These are phyloP conservation scores for Mactromeris polynyma DNA, from an alignment of 2,888 invertebrate genomes.

Conservation along the genomic window DNA sequence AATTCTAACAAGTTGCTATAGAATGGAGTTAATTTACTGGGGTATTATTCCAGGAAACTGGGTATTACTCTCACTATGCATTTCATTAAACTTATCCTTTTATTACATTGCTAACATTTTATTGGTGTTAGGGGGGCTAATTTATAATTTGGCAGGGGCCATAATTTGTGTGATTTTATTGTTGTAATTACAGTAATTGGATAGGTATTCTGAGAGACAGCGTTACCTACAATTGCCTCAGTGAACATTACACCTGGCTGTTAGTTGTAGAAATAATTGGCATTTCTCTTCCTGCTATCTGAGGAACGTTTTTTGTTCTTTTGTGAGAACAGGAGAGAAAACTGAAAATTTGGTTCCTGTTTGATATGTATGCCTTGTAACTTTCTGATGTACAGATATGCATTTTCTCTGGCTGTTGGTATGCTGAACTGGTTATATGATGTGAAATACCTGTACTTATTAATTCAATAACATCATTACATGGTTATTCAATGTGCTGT, in stretches of 20 bases:
- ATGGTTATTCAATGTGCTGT: background rate
- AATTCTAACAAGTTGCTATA: background rate
- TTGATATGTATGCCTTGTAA: too few relatives aligned
- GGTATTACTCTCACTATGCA: background rate
- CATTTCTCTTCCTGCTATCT: conserved; percentile 32
- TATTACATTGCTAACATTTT: conserved; percentile 45
- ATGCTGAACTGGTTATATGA: background rate
- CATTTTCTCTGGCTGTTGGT: background rate
- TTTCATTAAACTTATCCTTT: conserved; percentile 26
- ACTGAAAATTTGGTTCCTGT: background rate
- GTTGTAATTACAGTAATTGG: conserved; percentile 36
- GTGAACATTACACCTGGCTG: conserved; percentile 42
- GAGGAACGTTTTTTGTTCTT: background rate
- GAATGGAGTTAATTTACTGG: background rate
- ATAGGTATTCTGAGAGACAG: conserved; percentile 2
- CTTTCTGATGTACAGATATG: background rate
- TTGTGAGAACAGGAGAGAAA: background rate
- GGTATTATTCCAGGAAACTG: conserved; percentile 1
- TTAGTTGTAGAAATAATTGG: conserved; percentile 34
- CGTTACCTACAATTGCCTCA: conserved; percentile 29
- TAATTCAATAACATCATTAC: background rate
- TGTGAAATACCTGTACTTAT: background rate
- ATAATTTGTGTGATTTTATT: conserved; percentile 42
- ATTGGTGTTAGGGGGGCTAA: conserved; percentile 32
- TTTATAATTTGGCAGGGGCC: conserved; percentile 39